phyloP scores from a whole-genome alignment of 2,797 vertebrate genomes.

The Cuniculus paca region DNA sequence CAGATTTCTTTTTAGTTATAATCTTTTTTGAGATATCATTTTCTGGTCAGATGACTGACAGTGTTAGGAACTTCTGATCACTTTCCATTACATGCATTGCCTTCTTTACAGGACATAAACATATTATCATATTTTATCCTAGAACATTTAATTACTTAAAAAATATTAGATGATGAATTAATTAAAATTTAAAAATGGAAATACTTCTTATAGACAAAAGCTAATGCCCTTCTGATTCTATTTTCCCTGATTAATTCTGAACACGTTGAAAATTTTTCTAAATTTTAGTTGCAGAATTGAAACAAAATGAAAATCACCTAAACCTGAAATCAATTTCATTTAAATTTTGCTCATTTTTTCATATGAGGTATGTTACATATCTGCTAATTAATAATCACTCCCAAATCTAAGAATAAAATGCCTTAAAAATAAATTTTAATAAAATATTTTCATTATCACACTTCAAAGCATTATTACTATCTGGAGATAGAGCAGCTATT shows the following conservation, averaged over 20 bases:
- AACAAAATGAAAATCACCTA: neutral
- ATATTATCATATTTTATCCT: neutral
- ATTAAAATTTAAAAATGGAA: neutral
- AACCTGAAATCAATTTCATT: neutral
- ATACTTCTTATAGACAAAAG: neutral
- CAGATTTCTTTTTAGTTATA: neutral
- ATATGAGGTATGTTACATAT: rapidly evolving
- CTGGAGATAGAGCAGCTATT: neutral
- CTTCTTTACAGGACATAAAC: neutral
- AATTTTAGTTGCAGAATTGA: neutral
- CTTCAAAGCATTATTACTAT: neutral
- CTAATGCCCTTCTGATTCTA: neutral
- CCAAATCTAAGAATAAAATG: neutral
- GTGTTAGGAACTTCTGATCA: neutral
- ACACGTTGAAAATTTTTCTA: neutral
- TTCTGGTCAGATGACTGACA: neutral
- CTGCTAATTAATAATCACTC: neutral
- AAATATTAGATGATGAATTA: neutral
- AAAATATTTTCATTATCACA: neutral
- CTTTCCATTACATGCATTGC: rapidly evolving
- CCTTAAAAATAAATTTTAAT: neutral
- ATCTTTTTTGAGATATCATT: neutral
- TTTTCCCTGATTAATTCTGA: neutral
- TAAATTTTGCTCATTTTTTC: conserved; percentile 17
- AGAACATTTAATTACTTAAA: neutral